Conservation (phyloP, 2,797 vertebrate genomes). For the Geotria australis region DNA sequence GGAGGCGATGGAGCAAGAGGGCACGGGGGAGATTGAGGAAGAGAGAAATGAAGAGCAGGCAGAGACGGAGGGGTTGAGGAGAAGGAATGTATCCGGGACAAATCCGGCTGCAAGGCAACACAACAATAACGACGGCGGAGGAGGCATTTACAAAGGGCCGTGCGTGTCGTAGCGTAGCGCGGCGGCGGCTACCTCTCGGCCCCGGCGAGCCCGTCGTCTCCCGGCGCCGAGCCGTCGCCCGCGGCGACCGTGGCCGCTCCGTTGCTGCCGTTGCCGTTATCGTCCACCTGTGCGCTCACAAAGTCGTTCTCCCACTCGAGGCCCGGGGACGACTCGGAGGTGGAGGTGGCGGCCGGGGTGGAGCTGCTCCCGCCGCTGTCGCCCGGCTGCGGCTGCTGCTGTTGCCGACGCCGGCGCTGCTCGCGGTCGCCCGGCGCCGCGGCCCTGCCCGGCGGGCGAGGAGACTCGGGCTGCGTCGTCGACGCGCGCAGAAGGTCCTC, state of each 20-base stretch:
- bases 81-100: not conserved
- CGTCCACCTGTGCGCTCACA: conserved; percentile 42
- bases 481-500: conserved; percentile 77
- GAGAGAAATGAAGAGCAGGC: too few relatives aligned
- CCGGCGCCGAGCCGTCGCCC: not conserved
- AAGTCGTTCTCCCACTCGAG: conserved; percentile 97
- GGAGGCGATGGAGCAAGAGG: not conserved
- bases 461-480: conserved; percentile 7
- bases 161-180: too few relatives aligned
- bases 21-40: not conserved
- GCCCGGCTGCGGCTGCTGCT: not conserved
- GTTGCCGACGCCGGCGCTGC: not conserved
- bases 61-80: too few relatives aligned
- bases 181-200: too few relatives aligned
- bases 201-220: not conserved
- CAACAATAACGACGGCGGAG: too few relatives aligned
- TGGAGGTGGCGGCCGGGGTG: conserved; percentile 19
- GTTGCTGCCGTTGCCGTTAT: conserved; percentile 29
- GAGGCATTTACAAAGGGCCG: too few relatives aligned
- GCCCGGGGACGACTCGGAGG: conserved; percentile 57
- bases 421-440: conserved; percentile 1
- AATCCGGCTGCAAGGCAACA: too few relatives aligned
- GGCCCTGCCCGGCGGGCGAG: not conserved
- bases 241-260: conserved; percentile 33
- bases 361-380: not conserved